phyloP scores from a whole-genome alignment of 2,888 invertebrate species.

The Balanococcus diminutus region DNA sequence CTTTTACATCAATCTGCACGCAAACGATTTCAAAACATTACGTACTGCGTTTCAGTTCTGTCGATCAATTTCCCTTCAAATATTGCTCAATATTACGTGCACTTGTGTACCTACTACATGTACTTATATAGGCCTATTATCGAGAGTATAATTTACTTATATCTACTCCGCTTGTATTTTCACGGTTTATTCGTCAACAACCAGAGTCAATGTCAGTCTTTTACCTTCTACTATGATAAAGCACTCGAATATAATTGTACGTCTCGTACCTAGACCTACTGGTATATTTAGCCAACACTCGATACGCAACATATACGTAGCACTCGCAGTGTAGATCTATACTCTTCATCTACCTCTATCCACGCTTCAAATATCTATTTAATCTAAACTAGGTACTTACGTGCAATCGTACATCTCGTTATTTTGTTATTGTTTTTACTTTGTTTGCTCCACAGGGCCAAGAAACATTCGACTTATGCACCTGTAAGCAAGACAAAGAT shows the following conservation, averaged over 20 bases:
- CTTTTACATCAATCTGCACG: neutral
- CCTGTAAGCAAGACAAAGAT: conserved; percentile 56
- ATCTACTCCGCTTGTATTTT: neutral
- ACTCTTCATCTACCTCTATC: neutral
- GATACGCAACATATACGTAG: neutral
- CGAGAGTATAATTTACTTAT: neutral
- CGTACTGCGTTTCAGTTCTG: neutral
- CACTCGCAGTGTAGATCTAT: neutral
- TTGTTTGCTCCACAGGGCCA: neutral
- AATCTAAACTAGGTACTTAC: neutral
- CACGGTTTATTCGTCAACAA: conserved; percentile 4
- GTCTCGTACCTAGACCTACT: neutral
- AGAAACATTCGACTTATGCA: neutral
- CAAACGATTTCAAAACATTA: neutral
- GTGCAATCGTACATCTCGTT: too few relatives aligned
- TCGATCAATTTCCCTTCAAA: neutral
- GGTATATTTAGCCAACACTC: neutral
- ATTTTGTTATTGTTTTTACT: neutral
- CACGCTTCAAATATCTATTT: neutral
- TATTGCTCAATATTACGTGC: neutral
- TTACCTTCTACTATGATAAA: neutral
- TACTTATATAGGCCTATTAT: neutral
- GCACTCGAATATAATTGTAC: neutral
- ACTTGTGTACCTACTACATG: neutral
- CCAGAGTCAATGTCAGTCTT: neutral